These are phyloP conservation scores for Chascanopsetta lugubris DNA, from an alignment of 2,113 vertebrate species.

Conservation along the genomic window DNA sequence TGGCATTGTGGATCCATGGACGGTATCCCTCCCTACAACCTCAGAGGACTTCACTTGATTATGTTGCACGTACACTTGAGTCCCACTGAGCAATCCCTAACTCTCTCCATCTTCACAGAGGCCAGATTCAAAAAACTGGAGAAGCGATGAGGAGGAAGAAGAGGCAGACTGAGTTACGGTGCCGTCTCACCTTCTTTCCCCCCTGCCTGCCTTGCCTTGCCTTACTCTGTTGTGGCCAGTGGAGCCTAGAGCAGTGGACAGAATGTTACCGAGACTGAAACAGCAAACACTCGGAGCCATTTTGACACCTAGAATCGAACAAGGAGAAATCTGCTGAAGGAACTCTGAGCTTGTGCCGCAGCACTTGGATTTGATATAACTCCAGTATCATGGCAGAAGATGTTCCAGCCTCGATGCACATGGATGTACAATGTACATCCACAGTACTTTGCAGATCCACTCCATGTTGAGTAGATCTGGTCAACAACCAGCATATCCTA, in stretches of 20 bases:
- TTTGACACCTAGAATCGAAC: slow-evolving; percentile 39
- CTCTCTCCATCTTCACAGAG: slow-evolving; percentile 54
- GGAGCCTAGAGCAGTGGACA: slow-evolving; percentile 35
- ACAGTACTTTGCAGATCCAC: background rate
- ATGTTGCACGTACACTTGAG: background rate
- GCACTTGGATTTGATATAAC: slow-evolving; percentile 27
- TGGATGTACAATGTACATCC: background rate
- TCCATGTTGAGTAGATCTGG: background rate
- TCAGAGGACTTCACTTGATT: background rate
- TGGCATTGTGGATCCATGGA: slow-evolving; percentile 36
- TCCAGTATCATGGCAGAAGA: slow-evolving; percentile 10
- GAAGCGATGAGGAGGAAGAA: slow-evolving; percentile 68
- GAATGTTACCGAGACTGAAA: slow-evolving; percentile 65
- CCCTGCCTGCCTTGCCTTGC: slow-evolving; percentile 23
- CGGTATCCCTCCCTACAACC: background rate
- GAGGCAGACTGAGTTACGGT: slow-evolving; percentile 17
- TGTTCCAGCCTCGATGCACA: slow-evolving; percentile 6
- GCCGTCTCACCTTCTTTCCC: slow-evolving; percentile 39
- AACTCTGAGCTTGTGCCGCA: slow-evolving; percentile 19
- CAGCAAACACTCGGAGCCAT: slow-evolving; percentile 47
- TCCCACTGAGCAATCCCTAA: background rate
- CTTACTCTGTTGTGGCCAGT: slow-evolving; percentile 26
- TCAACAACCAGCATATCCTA: background rate
- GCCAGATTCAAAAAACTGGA: slow-evolving; percentile 80
- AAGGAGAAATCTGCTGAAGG: slow-evolving; percentile 40